Percentiles rank a stretch among this genome's conserved stretches.
Conservation (phyloP, 2,797 vertebrate species). For the Crenuchus spilurus region DNA sequence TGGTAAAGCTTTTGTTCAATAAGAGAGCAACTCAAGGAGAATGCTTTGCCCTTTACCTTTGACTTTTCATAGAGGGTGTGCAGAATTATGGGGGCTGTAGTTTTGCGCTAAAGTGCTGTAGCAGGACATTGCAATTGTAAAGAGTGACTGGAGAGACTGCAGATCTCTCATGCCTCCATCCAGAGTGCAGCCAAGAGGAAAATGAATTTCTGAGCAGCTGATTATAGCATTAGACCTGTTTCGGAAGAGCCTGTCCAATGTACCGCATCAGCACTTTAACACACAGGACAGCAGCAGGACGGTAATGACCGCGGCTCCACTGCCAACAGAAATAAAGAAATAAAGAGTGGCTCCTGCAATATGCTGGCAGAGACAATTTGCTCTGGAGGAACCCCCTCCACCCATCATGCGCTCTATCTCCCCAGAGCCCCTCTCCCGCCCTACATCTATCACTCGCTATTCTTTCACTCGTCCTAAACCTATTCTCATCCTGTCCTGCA, state of each 20-base stretch:
- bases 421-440: conserved; percentile 1
- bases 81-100: conserved; percentile 22
- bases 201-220: conserved; percentile 66
- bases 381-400: conserved; percentile 28
- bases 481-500: conserved; percentile 12
- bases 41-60: conserved; percentile 1
- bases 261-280: conserved; percentile 51
- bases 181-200: conserved; percentile 55
- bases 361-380: conserved; percentile 49
- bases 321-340: conserved; percentile 45
- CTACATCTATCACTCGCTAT: background rate
- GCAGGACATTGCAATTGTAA: conserved; percentile 12
- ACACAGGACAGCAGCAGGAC: background rate
- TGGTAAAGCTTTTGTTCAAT: background rate
- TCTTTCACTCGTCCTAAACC: conserved; percentile 6
- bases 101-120: background rate
- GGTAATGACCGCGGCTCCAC: conserved; percentile 21
- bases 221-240: conserved; percentile 58
- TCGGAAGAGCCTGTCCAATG: conserved; percentile 41
- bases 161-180: conserved; percentile 42
- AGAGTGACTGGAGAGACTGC: background rate
- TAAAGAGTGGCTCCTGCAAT: conserved; percentile 47
- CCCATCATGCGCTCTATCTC: background rate
- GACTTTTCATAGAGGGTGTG: background rate
- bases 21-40: background rate